Evolutionary conservation across 2,888 invertebrate genomes (phyloP).

Genomic region (Trissolcus brochymenae): DNA sequence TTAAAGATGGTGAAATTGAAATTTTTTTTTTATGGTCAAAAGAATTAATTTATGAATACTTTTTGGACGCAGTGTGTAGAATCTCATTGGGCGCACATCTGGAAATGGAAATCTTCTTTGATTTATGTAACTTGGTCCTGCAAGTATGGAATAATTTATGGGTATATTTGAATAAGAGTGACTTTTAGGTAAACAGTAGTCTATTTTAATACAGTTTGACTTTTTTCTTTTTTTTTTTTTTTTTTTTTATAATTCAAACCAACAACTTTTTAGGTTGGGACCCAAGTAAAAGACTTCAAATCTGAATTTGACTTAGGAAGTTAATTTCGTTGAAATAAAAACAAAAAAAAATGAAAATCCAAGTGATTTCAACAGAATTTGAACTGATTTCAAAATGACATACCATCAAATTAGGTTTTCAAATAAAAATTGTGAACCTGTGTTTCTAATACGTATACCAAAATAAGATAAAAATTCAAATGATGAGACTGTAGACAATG

Average conservation of each 20-base stretch:
- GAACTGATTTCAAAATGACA: too few species aligned
- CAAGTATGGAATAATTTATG: constrained; percentile 17
- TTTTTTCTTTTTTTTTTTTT: not conserved
- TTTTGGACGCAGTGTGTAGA: not conserved
- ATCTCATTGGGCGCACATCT: constrained; percentile 1
- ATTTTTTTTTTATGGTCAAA: constrained; percentile 1
- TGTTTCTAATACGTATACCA: too few species aligned
- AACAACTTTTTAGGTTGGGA: too few species aligned
- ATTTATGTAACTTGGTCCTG: constrained; percentile 4
- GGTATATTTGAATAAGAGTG: not conserved
- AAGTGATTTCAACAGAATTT: too few species aligned
- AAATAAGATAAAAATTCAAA: not conserved
- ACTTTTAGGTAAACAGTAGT: constrained; percentile 18
- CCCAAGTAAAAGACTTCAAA: too few species aligned
- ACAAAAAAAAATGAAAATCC: too few species aligned
- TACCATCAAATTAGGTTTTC: too few species aligned
- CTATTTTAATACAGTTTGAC: not conserved
- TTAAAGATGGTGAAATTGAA: not conserved
- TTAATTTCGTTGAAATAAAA: too few species aligned
- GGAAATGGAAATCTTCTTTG: constrained; percentile 7
- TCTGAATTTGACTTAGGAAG: too few species aligned
- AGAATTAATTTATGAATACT: not conserved
- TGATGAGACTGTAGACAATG: not conserved
- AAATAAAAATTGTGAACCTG: too few species aligned
- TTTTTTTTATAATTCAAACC: too few species aligned